These are phyloP conservation scores for Crossaster papposus DNA, from an alignment of 53 echinoderm and acorn worm species.

Conservation along the genomic window DNA sequence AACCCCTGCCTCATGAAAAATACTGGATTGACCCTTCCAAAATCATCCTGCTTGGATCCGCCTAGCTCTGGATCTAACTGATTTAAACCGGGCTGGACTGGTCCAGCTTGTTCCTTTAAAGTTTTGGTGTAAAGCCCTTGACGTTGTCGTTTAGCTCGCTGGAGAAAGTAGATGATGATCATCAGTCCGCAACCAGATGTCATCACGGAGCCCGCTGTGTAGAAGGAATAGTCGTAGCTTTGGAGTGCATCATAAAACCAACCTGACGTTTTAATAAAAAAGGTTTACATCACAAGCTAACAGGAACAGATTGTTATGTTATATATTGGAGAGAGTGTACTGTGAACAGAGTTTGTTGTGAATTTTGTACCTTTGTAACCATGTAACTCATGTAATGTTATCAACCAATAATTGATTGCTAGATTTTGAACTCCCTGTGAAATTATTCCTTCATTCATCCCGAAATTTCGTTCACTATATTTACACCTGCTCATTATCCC, in stretches of 20 bases:
- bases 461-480: not conserved
- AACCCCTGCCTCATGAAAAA: conserved; percentile 37
- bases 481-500: not conserved
- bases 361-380: not conserved
- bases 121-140: not conserved
- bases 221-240: conserved; percentile 52
- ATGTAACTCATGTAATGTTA: not conserved
- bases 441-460: not conserved
- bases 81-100: not conserved
- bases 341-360: too few relatives aligned
- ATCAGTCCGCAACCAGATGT: conserved; percentile 2
- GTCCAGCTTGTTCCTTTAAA: too few relatives aligned
- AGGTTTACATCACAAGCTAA: not conserved
- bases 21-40: conserved; percentile 38
- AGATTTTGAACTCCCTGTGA: not conserved
- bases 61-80: not conserved
- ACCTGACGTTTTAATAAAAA: conserved; percentile 15
- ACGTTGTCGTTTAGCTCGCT: not conserved
- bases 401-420: not conserved
- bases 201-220: conserved; percentile 34
- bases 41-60: not conserved
- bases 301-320: too few relatives aligned
- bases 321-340: too few relatives aligned
- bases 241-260: conserved; percentile 45
- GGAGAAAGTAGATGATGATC: conserved; percentile 34